phyloP scores from a whole-genome alignment of 2,797 vertebrate species.

The Paguma larvata region DNA sequence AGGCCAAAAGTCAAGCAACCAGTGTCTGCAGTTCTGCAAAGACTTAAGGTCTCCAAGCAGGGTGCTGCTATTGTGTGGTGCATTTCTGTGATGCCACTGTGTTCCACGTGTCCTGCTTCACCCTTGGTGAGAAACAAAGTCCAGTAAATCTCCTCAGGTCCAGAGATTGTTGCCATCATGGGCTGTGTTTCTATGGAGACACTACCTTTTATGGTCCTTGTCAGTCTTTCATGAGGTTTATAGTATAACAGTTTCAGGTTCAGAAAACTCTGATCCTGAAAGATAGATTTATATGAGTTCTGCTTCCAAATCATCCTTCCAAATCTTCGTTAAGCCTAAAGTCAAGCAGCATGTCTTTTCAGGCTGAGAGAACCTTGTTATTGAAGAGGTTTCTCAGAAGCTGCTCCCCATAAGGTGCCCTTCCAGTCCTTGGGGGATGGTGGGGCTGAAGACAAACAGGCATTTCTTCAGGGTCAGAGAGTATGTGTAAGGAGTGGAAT shows the following conservation, averaged over 20 bases:
- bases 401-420: background rate
- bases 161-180: accelerated
- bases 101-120: background rate
- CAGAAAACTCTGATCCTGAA: background rate
- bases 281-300: background rate
- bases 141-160: background rate
- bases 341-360: background rate
- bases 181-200: background rate
- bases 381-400: background rate
- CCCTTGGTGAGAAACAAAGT: background rate
- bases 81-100: background rate
- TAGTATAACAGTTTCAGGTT: background rate
- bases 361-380: background rate
- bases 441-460: background rate
- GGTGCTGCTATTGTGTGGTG: no score
- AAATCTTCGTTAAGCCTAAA: background rate
- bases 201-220: background rate
- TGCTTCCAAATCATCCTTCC: background rate
- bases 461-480: background rate
- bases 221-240: background rate
- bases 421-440: background rate
- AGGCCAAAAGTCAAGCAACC: background rate
- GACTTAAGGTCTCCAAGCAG: background rate
- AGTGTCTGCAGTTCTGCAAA: background rate
- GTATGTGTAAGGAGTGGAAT: background rate